These are phyloP conservation scores for Arenaria interpres DNA, from an alignment of 2,113 vertebrate species.

Conservation along the genomic window DNA sequence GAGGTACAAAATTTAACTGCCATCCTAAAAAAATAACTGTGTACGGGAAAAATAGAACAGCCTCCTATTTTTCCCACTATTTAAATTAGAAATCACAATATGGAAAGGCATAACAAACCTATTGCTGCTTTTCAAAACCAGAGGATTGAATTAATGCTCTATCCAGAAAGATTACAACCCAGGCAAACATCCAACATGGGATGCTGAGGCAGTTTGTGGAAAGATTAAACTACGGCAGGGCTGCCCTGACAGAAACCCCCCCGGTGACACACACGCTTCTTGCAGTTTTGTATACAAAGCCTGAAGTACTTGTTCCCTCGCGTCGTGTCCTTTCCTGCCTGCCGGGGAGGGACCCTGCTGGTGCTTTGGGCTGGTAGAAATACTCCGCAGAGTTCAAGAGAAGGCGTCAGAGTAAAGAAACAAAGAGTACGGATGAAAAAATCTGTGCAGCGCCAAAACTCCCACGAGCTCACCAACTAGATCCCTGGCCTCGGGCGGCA, in stretches of 20 bases:
- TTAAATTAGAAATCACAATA: not conserved
- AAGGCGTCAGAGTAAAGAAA: not conserved
- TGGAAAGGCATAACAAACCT: not conserved
- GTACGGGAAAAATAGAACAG: not conserved
- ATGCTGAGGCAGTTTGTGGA: not conserved
- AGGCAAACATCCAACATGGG: not conserved
- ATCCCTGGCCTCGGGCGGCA: not conserved
- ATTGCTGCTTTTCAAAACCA: not conserved
- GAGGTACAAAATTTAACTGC: not conserved
- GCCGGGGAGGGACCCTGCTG: not conserved
- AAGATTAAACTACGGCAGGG: not conserved
- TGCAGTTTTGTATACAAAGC: not conserved
- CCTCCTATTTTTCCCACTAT: not conserved
- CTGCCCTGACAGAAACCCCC: not conserved
- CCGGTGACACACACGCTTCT: not conserved
- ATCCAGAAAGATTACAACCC: not conserved
- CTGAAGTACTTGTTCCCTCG: not conserved
- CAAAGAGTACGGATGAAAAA: not conserved
- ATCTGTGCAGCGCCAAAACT: rapidly evolving
- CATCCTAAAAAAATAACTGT: not conserved
- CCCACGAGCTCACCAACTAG: not conserved
- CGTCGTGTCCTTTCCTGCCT: not conserved
- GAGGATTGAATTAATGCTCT: not conserved
- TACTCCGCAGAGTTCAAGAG: not conserved
- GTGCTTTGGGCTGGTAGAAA: not conserved